Percentiles rank a stretch among this genome's conserved stretches.
phyloP scores from a whole-genome alignment of 2,113 vertebrate species.

The Stegostoma tigrinum region DNA sequence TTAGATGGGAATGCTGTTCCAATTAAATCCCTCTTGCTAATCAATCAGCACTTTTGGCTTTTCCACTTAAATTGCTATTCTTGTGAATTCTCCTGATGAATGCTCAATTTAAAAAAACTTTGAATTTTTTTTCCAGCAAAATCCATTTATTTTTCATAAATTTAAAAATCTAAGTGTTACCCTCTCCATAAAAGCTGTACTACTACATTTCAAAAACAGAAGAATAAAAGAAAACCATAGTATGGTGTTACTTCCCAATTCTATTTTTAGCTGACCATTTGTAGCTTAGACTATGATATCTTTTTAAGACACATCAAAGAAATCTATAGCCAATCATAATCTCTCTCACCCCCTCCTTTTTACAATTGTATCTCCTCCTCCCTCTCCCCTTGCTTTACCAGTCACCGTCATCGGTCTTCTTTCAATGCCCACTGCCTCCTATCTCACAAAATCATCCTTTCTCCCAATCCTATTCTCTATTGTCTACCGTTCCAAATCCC shows the following conservation, averaged over 20 bases:
- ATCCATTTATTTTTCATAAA: not conserved
- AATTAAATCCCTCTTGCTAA: too few species aligned
- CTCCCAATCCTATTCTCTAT: not conserved
- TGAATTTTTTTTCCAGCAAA: too few species aligned
- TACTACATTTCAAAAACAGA: not conserved
- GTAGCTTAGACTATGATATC: not conserved
- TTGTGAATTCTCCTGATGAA: too few species aligned
- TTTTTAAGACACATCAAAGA: not conserved
- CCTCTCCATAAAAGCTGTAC: not conserved
- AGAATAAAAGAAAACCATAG: not conserved
- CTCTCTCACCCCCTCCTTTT: not conserved
- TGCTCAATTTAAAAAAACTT: too few species aligned
- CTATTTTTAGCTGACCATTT: not conserved
- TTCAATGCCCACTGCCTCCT: not conserved
- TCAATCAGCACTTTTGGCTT: too few species aligned
- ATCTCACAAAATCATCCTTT: too few species aligned
- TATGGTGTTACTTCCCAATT: not conserved
- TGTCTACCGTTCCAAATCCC: not conserved
- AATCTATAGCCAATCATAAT: too few species aligned
- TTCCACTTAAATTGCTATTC: too few species aligned
- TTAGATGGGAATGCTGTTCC: too few species aligned
- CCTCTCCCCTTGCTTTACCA: not conserved
- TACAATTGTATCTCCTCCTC: too few species aligned
- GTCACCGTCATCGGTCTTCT: not conserved
- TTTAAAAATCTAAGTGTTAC: not conserved